These are phyloP conservation scores for Drosophila setifemur DNA, from an alignment of 1,140 invertebrate species.

Conservation along the genomic window DNA sequence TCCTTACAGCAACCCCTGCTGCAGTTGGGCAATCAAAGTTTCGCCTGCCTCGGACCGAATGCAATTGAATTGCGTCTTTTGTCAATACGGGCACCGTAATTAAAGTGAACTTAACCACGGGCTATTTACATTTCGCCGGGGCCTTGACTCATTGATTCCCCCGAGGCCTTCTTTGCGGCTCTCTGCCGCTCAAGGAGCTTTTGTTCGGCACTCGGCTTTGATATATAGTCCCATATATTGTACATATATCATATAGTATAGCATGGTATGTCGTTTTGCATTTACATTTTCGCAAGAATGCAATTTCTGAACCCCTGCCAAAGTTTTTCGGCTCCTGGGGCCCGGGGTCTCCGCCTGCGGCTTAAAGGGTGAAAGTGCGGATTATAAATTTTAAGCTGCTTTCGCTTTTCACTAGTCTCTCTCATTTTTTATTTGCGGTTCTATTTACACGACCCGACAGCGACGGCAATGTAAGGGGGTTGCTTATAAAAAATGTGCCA, in stretches of 20 bases:
- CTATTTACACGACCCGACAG: constrained; percentile 35
- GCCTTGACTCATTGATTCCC: constrained; percentile 71
- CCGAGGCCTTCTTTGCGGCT: too few species aligned
- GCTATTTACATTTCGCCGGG: constrained; percentile 60
- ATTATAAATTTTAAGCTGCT: constrained; percentile 80
- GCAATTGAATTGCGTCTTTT: constrained; percentile 52
- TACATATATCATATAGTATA: constrained; percentile 3
- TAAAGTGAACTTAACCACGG: constrained; percentile 57
- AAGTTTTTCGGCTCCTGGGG: constrained; percentile 7
- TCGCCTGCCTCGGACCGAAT: constrained; percentile 15
- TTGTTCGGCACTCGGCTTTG: constrained; percentile 42
- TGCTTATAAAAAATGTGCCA: constrained; percentile 65
- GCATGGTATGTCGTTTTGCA: constrained; percentile 12
- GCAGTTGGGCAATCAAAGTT: constrained; percentile 28
- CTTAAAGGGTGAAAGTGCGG: constrained; percentile 76
- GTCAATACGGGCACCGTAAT: constrained; percentile 44
- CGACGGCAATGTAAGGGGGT: constrained; percentile 19
- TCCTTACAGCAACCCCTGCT: not conserved
- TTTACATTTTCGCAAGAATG: constrained; percentile 55
- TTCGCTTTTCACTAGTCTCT: constrained; percentile 62
- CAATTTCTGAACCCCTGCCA: constrained; percentile 5
- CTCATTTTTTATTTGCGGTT: constrained; percentile 72
- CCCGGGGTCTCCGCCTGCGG: constrained; percentile 14
- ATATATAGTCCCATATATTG: constrained; percentile 27
- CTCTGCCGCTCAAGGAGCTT: constrained; percentile 59